These are phyloP conservation scores for Sylvicola cinctus DNA, from an alignment of 2,888 invertebrate species.

Conservation along the genomic window DNA sequence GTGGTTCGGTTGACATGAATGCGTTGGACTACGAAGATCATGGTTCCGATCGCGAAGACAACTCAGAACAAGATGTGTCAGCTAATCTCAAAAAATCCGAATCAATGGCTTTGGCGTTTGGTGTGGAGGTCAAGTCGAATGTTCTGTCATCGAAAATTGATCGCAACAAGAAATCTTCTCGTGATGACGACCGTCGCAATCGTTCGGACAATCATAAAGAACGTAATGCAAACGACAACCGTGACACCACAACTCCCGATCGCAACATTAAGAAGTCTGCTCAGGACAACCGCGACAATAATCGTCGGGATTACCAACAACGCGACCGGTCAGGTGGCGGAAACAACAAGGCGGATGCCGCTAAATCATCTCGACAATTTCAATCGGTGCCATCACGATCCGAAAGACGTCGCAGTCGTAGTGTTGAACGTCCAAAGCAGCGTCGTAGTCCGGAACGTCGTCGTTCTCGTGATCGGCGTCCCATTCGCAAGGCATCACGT, in stretches of 20 bases:
- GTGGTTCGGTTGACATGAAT: constrained; percentile 38
- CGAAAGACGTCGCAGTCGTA: background rate
- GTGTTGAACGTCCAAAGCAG: background rate
- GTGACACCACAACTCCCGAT: constrained; percentile 2
- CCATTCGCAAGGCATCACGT: no score
- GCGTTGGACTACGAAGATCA: constrained; percentile 52
- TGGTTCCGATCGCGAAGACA: constrained; percentile 28
- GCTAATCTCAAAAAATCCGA: constrained; percentile 19
- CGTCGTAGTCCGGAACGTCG: constrained; percentile 1
- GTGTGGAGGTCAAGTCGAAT: constrained; percentile 25
- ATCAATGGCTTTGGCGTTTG: constrained; percentile 34
- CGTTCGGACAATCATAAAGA: constrained; percentile 10
- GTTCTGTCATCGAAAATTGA: constrained; percentile 3
- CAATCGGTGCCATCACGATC: constrained; percentile 1
- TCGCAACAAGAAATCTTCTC: constrained; percentile 4
- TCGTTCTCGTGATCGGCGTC: constrained; percentile 9
- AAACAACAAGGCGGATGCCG: no score
- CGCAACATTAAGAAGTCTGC: constrained; percentile 1
- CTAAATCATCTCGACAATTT: background rate
- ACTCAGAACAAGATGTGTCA: constrained; percentile 4
- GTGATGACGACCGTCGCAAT: constrained; percentile 9
- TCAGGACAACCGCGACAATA: background rate
- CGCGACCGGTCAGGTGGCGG: constrained; percentile 1
- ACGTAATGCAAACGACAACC: constrained; percentile 8
- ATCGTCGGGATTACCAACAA: background rate